A percentile compares a stretch with the other conserved stretches of the same genome.
Conservation (phyloP, 2,888 invertebrate species). For the Hybos culiciformis region DNA sequence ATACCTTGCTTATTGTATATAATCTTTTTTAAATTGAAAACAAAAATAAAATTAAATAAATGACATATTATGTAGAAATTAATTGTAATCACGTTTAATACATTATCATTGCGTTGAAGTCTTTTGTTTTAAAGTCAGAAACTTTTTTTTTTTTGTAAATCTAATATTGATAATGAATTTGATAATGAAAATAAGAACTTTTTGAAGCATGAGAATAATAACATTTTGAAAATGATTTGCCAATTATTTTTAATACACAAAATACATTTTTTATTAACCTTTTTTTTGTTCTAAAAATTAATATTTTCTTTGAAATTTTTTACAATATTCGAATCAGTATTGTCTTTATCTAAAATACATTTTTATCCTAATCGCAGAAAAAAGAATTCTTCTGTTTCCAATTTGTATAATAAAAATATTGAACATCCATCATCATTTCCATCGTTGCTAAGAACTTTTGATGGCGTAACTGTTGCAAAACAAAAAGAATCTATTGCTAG, state of each 20-base stretch:
- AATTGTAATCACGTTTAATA: too few species aligned
- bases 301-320: too few species aligned
- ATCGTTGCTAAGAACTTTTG: constrained; percentile 44
- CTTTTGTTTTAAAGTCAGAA: not conserved
- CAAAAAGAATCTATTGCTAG: constrained; percentile 3
- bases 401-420: constrained; percentile 36
- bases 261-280: too few species aligned
- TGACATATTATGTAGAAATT: too few species aligned
- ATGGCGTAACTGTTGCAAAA: not conserved
- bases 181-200: too few species aligned
- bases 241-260: too few species aligned
- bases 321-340: not conserved
- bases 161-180: not conserved
- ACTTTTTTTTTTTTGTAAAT: not conserved
- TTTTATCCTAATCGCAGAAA: constrained; percentile 3
- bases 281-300: not conserved
- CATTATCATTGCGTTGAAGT: too few species aligned
- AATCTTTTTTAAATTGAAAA: too few species aligned
- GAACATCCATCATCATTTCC: constrained; percentile 61
- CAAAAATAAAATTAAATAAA: too few species aligned
- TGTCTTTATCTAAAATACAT: not conserved
- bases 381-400: constrained; percentile 9
- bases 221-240: too few species aligned
- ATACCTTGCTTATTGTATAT: too few species aligned
- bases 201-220: too few species aligned